phyloP scores from a whole-genome alignment of 2,888 invertebrate species.

The Dioctria linearis region DNA sequence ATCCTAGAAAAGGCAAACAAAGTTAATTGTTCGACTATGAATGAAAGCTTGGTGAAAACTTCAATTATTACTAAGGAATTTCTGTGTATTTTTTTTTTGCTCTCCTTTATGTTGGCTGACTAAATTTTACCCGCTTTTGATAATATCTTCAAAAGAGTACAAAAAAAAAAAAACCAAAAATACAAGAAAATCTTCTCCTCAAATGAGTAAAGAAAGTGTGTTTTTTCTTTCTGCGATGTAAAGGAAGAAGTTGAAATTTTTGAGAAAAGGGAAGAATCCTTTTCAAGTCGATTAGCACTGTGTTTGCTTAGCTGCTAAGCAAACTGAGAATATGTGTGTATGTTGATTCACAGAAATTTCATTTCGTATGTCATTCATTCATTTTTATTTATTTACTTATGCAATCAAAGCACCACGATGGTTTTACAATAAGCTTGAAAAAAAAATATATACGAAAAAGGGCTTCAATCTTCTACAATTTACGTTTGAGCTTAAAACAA shows the following conservation, averaged over 20 bases:
- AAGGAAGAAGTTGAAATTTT: conserved; percentile 13
- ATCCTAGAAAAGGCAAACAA: conserved; percentile 26
- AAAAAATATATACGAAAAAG: no score
- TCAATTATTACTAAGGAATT: conserved; percentile 25
- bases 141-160: neutral
- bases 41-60: conserved; percentile 9
- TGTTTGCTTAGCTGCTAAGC: neutral
- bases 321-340: no score
- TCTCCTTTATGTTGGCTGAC: conserved; percentile 9
- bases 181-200: conserved; percentile 3
- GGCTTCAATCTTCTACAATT: no score
- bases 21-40: conserved; percentile 27
- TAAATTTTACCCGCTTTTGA: conserved; percentile 25
- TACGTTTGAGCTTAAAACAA: no score
- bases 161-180: no score
- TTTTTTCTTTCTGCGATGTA: neutral
- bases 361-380: no score
- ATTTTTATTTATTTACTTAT: no score
- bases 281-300: conserved; percentile 32
- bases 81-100: neutral
- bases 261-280: neutral
- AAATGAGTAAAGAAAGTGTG: conserved; percentile 21
- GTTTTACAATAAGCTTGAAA: no score
- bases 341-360: no score
- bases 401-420: no score